Evolutionary conservation across 2,888 invertebrate species (phyloP).

Genomic region (Elysia crispata): DNA sequence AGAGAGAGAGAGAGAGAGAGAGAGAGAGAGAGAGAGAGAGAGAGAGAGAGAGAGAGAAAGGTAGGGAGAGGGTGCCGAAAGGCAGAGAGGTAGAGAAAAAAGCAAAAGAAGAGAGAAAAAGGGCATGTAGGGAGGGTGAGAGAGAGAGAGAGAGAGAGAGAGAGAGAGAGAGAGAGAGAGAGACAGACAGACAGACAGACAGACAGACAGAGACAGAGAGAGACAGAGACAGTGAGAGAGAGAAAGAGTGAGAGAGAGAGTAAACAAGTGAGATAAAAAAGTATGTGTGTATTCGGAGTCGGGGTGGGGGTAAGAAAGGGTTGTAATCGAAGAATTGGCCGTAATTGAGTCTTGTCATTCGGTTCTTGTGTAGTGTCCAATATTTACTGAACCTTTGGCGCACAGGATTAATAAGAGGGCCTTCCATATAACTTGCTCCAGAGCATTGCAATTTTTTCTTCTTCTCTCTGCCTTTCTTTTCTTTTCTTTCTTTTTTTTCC

Average conservation of each 20-base stretch:
- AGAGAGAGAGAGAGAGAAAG: slow-evolving; percentile 12
- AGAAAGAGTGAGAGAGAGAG: not conserved
- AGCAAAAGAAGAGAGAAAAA: slow-evolving; percentile 6
- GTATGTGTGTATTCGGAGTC: no score
- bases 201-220: slow-evolving; percentile 16
- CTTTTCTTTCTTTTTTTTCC: no score
- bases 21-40: slow-evolving; percentile 15
- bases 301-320: no score
- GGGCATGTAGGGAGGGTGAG: not conserved
- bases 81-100: slow-evolving; percentile 14
- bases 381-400: no score
- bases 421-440: no score
- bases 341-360: no score
- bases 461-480: no score
- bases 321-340: no score
- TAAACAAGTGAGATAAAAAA: no score
- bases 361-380: no score
- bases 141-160: not conserved
- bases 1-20: slow-evolving; percentile 16
- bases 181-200: slow-evolving; percentile 15
- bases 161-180: slow-evolving; percentile 16
- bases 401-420: no score
- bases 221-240: slow-evolving; percentile 14
- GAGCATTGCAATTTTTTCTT: no score
- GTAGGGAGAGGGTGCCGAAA: slow-evolving; percentile 11